Base-by-base conservation (phyloP, 2,113 vertebrate genomes). In the Indicator indicator region DNA sequence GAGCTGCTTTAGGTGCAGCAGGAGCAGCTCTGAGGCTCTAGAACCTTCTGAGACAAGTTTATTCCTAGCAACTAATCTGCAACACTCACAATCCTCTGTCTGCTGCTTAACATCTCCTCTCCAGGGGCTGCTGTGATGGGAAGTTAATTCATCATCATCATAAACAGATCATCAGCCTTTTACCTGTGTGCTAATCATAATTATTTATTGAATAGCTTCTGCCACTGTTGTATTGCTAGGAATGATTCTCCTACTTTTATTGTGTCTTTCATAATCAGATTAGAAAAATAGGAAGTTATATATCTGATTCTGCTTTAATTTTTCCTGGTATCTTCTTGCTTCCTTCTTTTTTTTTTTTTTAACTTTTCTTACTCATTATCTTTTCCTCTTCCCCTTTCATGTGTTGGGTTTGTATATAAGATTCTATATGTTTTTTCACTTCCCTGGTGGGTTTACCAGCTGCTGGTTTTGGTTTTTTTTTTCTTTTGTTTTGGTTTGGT, bases 381-480 rank as follows among this genome's bases (percentile, higher is more conserved):
- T 70, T 79, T 86, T 91, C 11, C 11, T 11, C 18, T 92, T 92
- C 14, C 12, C 5, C 6, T 54, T 89, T 78, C 9, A 12, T 50
- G 19, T 24, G 24, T 32, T 28, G 16, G 10, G 83, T 91, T 67
- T 78, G 30, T 83, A 6, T 56, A 14, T 55, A 80, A 38, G 9
- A 17, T 68, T 85, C 76, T 19, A 62, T 50, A 18, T 16, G 10
- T 59, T 76, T 88, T 94, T 92, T 83, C 83, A 77, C 56, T 94
- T 96, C 85, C 58, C 60, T 86, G 32, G n/a, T 76, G 86, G 93
- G 67, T 36, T 52, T 52, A 52, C 75, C 85, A 89, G 81, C 67
- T 95, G 89, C 27, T 80, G 15, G 16, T 44, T 44, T 44, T 16
- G 59, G 24, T 21, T 11, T 20, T 20, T 24, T 12, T 50, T 50